Evolutionary conservation across 2,888 invertebrate genomes (phyloP).

Genomic region (Ochropleura leucogaster): DNA sequence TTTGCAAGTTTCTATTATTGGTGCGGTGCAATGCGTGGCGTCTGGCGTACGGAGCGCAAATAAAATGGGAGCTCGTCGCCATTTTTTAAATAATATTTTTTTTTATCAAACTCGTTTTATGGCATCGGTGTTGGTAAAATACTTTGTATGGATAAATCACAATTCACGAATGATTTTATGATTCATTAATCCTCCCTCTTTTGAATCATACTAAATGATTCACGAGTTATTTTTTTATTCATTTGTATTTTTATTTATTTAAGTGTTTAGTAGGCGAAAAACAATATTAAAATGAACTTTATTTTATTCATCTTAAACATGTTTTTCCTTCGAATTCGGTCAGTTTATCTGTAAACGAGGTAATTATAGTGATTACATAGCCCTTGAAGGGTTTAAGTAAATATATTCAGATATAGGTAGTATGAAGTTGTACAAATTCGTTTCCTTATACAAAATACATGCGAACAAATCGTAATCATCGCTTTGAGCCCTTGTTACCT

Average conservation of each 20-base stretch:
- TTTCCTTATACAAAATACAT: constrained; percentile 62
- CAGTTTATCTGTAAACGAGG: constrained; percentile 10
- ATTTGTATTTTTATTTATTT: neutral
- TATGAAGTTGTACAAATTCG: constrained; percentile 47
- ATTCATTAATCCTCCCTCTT: constrained; percentile 32
- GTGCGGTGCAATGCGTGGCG: constrained; percentile 56
- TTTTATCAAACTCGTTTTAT: constrained; percentile 1
- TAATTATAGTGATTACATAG: constrained; percentile 50
- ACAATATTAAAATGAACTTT: neutral
- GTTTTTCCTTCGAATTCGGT: constrained; percentile 6
- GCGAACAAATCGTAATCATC: constrained; percentile 58
- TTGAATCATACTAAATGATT: constrained; percentile 54
- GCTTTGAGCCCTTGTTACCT: constrained; percentile 76
- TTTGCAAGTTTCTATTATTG: constrained; percentile 68
- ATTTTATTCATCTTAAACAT: neutral
- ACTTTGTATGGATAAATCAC: neutral
- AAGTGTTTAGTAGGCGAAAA: neutral
- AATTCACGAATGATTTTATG: constrained; percentile 6
- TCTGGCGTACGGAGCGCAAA: constrained; percentile 56
- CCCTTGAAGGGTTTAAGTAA: constrained; percentile 50
- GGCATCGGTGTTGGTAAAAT: neutral
- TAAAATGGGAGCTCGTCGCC: constrained; percentile 16
- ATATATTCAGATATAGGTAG: constrained; percentile 13
- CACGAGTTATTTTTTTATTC: constrained; percentile 2
- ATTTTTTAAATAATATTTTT: neutral